Conservation (phyloP, 2,797 vertebrate genomes). For the Chlorospingus semifuscus region DNA sequence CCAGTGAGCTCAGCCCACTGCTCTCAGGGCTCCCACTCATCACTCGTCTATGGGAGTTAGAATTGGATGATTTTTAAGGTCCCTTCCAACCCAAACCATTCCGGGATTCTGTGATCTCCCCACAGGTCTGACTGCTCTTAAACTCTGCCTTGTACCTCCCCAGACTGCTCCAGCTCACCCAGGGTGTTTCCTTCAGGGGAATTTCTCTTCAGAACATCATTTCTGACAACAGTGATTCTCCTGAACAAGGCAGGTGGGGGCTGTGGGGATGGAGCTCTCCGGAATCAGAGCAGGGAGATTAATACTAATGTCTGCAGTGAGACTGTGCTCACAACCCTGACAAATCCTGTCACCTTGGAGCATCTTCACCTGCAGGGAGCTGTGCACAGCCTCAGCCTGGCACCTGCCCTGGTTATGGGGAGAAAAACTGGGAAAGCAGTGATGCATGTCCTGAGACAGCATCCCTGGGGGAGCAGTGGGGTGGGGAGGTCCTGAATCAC, state of each 20-base stretch:
- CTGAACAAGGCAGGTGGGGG: neutral
- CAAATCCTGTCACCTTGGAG: fast-evolving
- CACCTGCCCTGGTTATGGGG: too few species aligned
- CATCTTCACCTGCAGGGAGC: neutral
- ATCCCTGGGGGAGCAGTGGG: fast-evolving
- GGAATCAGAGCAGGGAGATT: neutral
- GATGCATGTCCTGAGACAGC: fast-evolving
- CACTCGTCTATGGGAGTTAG: neutral
- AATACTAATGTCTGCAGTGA: neutral
- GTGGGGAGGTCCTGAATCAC: fast-evolving
- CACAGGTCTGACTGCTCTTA: neutral
- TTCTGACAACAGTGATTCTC: neutral
- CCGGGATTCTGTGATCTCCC: neutral
- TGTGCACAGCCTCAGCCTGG: neutral
- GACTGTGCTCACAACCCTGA: neutral
- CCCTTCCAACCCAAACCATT: neutral
- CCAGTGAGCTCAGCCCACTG: neutral
- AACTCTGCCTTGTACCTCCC: neutral
- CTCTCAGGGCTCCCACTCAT: neutral
- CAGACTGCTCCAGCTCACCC: neutral
- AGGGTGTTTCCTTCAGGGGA: neutral
- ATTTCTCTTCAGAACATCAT: neutral
- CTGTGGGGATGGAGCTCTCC: neutral
- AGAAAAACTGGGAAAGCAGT: neutral
- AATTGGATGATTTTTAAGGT: neutral